Base-by-base conservation (phyloP, 2,888 invertebrate genomes). In the Tenthredo livida region DNA sequence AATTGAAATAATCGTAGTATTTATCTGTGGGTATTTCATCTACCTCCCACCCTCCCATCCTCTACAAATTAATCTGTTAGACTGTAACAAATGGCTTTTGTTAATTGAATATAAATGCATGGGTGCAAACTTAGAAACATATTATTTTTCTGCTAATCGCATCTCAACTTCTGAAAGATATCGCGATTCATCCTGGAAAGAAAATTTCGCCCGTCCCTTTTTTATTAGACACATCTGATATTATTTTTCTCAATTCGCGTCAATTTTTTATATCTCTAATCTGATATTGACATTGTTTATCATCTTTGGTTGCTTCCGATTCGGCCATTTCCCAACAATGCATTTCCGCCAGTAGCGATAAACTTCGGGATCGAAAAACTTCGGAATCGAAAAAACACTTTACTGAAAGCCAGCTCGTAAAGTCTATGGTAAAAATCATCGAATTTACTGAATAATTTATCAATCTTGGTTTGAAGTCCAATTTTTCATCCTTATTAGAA, bases 211-310 rank as follows among this genome's bases (percentile, higher is more conserved):
- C 58, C n/a, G 58, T 58, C 58, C n/a, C 7, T 5, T 58, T 70
- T 70, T 70, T 70, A 37, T 70, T 37, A 33, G 70, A 70, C 70
- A 29, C 33, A 70, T 70, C 17, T 70, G 33, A 70, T 70, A 10
- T 7, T 70, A 70, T 70, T 70, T 70, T 29, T 70, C 7, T 70
- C 37, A 29, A 70, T 70, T 70, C 10, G 2, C 29, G 67, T 12
- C 9, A 67, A 33, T 67, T 67, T 33, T 9, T 67, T 33, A 25
- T 67, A 67, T 17, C 10, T 70, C 33, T 70, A 17, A 33, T 70
- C 70, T 70, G 70, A 70, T 70, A 29, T 70, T 70, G 37, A 70
- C 70, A 70, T 70, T 70, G 70, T 70, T 70, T 29, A 70, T 70
- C 33, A 70, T 17, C 70, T 70, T 70, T 70, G 70, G 37, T 33